phyloP scores from a whole-genome alignment of 2,888 invertebrate species.

The Allolobophora icterica region DNA sequence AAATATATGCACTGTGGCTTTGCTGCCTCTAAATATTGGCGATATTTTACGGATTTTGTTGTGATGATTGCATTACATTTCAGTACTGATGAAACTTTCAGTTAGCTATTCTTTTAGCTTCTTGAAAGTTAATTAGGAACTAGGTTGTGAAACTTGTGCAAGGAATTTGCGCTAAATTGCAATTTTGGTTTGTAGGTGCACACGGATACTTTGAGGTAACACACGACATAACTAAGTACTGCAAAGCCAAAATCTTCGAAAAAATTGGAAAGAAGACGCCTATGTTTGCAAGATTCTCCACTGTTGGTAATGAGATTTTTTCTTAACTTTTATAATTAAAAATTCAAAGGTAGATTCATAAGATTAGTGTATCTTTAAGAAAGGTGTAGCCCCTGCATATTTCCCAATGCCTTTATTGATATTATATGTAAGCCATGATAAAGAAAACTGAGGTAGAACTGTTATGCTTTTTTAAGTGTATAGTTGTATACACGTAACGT shows the following conservation, averaged over 20 bases:
- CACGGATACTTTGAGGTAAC: slow-evolving; percentile 69
- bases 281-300: slow-evolving; percentile 67
- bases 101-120: no score
- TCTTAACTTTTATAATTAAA: neutral
- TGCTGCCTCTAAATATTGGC: no score
- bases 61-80: no score
- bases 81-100: no score
- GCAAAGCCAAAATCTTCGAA: slow-evolving; percentile 66
- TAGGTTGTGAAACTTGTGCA: neutral
- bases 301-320: slow-evolving; percentile 64
- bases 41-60: no score
- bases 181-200: slow-evolving; percentile 60
- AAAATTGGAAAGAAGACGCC: slow-evolving; percentile 67
- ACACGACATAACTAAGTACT: slow-evolving; percentile 67
- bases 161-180: neutral
- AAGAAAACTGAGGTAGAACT: no score
- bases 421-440: no score
- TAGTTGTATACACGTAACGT: no score
- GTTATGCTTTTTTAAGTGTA: no score
- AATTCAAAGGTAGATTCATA: neutral
- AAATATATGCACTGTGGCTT: no score
- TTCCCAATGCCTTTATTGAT: no score
- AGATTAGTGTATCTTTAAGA: neutral
- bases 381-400: neutral
- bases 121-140: no score